Evolutionary conservation across 1,140 invertebrate species (phyloP), one percentile per base, ranked within the genome.

Genomic region (Drosophila erecta): DNA sequence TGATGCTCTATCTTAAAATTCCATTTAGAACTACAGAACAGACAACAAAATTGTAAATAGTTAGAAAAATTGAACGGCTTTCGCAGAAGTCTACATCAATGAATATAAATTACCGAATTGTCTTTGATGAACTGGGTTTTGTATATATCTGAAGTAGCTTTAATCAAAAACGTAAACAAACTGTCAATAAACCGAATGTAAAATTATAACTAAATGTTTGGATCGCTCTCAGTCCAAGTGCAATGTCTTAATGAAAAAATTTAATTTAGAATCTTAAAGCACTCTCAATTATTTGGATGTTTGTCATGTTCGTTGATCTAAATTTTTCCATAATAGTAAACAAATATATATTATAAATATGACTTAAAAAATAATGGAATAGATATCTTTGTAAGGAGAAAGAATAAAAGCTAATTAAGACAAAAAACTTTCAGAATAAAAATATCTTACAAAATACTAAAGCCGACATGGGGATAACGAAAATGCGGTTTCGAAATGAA

Each of bases 251-350:
- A 73, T 15, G 30, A 75, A 65, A 40, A 76, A 65, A 27, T 66
- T 35, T 72, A 47, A 51, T 59, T 71, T 71, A 65, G 38, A 59
- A 53, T 61, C 22, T 4, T 69, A 70, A 70, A 27, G 47, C 66
- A 35, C 41, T 55, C 64, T 70, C 50, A 69, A 69, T 66, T 65
- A 87, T 76, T 85, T 85, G 46, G 78, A 81, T 85, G 81, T 85
- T 81, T 86, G 64, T 86, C 81, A 81, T 89, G 83, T 87, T 87
- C 89, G 71, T 87, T 87, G 79, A 79, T 89, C 72, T 57, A 55
- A 60, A 73, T 70, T 79, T 71, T 61, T 66, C 62, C 71, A 60
- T 77, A 74, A 83, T 61, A 65, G 22, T 66, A 69, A 79, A 73
- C 20, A 60, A 53, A 81, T 74, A 55, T 65, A 83, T 78, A 65